phyloP scores from a whole-genome alignment of 2,113 vertebrate genomes.

The Sclerurus mexicanus region DNA sequence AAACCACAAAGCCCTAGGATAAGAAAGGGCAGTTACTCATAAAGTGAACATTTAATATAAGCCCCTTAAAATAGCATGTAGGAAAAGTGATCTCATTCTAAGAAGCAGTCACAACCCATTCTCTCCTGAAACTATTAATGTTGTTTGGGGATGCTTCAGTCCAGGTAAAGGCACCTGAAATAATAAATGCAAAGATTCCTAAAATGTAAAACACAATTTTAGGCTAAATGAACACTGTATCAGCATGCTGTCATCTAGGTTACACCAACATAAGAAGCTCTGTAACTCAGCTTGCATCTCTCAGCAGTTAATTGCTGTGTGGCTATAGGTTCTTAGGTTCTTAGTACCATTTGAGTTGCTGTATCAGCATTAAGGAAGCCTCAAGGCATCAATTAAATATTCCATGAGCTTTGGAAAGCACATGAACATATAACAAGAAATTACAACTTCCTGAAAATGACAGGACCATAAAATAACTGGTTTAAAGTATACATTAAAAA shows the following conservation, averaged over 20 bases:
- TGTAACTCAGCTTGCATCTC: background rate
- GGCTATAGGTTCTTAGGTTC: background rate
- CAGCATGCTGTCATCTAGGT: background rate
- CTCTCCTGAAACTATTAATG: background rate
- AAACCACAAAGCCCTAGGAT: background rate
- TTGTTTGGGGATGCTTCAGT: background rate
- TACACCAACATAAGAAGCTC: background rate
- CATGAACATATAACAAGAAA: background rate
- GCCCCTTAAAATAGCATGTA: background rate
- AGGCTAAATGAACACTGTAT: background rate
- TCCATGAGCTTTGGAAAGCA: background rate
- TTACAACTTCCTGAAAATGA: background rate
- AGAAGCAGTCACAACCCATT: background rate
- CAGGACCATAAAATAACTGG: background rate
- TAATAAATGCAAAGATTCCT: background rate
- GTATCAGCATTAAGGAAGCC: background rate
- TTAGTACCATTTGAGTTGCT: background rate
- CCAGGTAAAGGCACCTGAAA: background rate
- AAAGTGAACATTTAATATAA: background rate
- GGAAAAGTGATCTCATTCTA: background rate
- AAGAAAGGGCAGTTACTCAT: background rate
- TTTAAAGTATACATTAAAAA: background rate
- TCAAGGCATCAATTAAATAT: background rate
- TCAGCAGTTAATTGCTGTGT: background rate
- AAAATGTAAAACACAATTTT: background rate